A percentile compares a stretch with the other conserved stretches of the same genome.
These are phyloP conservation scores for Belgica antarctica DNA, from an alignment of 2,888 invertebrate species.

Conservation along the genomic window DNA sequence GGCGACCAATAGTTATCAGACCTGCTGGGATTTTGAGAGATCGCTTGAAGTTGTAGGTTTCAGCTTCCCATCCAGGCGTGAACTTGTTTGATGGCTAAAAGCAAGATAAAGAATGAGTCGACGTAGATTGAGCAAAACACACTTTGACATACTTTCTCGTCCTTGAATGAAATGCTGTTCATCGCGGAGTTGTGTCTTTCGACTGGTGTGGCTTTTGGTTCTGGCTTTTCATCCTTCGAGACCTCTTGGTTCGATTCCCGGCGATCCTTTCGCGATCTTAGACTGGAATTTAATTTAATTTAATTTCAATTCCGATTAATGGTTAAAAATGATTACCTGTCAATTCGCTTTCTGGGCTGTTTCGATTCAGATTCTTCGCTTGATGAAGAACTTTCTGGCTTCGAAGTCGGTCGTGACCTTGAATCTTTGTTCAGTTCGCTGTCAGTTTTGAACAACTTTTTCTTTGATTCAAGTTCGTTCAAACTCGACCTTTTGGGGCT, in stretches of 20 bases:
- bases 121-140: not conserved
- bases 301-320: not conserved
- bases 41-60: slow-evolving; percentile 76
- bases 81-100: slow-evolving; percentile 64
- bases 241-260: not conserved
- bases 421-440: not conserved
- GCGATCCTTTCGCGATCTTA: slow-evolving; percentile 26
- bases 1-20: slow-evolving; percentile 75
- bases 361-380: slow-evolving; percentile 9
- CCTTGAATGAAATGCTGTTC: not conserved
- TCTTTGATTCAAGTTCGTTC: slow-evolving; percentile 44
- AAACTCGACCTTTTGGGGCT: slow-evolving; percentile 37
- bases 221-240: slow-evolving; percentile 4
- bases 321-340: slow-evolving; percentile 28
- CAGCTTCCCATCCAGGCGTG: slow-evolving; percentile 79
- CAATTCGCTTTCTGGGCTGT: slow-evolving; percentile 11
- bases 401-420: slow-evolving; percentile 1
- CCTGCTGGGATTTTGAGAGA: slow-evolving; percentile 78
- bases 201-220: not conserved
- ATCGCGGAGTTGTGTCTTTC: not conserved
- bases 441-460: not conserved
- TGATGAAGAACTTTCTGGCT: slow-evolving; percentile 6
- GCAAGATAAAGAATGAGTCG: too few relatives aligned
- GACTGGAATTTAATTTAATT: slow-evolving; percentile 16
- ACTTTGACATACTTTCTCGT: not conserved